Evolutionary conservation across 2,113 vertebrate species (phyloP), one percentile per base, ranked within the genome.

Genomic region (Hemiscyllium ocellatum): DNA sequence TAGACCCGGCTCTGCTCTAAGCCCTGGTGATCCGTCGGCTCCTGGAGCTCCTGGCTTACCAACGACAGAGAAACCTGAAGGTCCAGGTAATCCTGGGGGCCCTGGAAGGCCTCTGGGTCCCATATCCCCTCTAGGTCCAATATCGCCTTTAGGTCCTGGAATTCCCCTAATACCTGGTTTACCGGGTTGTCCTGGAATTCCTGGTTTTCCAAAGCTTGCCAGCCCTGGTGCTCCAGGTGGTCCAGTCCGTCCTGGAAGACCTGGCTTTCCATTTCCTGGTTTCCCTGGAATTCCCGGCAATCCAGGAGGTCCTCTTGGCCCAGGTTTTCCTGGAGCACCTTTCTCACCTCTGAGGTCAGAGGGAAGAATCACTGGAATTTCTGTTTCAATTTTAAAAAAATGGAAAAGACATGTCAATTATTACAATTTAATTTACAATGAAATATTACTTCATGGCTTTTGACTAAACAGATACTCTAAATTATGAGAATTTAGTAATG

Each of bases 261-360:
- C 99, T 0, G 99, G 99, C 96, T 99, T 99, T 47, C 99, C 99
- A 0, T 98, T 97, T 96, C 99, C 99, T 4, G 99, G 98, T 97
- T 99, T 99, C 95, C 99, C 99, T 61, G 98, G 98, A 96, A 98
- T 97, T 93, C 99, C 99, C 1, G 98, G 96, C 80, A 98, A 98
- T 0, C 99, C 99, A 19, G 98, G 96, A 50, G 98, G 98, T 8
- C 99, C 99, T 37, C 98, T 98, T 0, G 98, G 98, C 95, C 99
- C 99, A 0, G 99, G 99, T 96, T 99, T 99, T 47, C 99, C 99
- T 96, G 98, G 98, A 0, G 98, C 98, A 8, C 99, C 99, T 4
- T 98, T 98, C 96, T 99, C 99, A 93, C 99, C 99, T 97, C 99
- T 99, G 96, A 99, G 97, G 94, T 99, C 98, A 97, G 98, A 98